phyloP scores from a whole-genome alignment of 2,797 vertebrate genomes.

The Harpagifer antarcticus region DNA sequence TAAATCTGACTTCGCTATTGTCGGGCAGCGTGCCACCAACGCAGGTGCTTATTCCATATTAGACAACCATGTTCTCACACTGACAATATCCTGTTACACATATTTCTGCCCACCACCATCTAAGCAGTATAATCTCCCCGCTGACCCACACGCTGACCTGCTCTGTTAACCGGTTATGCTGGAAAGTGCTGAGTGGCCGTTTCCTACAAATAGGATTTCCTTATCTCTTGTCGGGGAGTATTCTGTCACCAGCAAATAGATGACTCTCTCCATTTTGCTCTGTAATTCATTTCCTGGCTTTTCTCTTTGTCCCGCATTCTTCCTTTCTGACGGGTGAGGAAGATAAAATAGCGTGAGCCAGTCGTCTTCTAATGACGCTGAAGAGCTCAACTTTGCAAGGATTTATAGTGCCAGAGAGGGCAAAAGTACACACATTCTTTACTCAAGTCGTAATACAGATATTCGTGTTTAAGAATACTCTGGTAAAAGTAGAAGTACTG shows the following conservation, averaged over 20 bases:
- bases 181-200: slow-evolving; percentile 75
- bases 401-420: not conserved
- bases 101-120: slow-evolving; percentile 47
- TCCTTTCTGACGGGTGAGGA: slow-evolving; percentile 49
- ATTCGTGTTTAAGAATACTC: too few species aligned
- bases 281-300: slow-evolving; percentile 69
- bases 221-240: slow-evolving; percentile 76
- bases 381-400: slow-evolving; percentile 16
- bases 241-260: slow-evolving; percentile 68
- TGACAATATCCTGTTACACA: slow-evolving; percentile 48
- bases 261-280: slow-evolving; percentile 62
- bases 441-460: too few species aligned
- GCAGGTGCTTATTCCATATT: slow-evolving; percentile 25
- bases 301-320: slow-evolving; percentile 41
- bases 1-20: slow-evolving; percentile 21
- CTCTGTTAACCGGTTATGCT: slow-evolving; percentile 64
- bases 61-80: slow-evolving; percentile 52
- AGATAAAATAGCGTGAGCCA: slow-evolving; percentile 48
- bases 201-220: slow-evolving; percentile 81
- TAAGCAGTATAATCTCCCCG: slow-evolving; percentile 51
- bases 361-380: slow-evolving; percentile 42
- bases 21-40: not conserved
- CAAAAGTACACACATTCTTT: too few species aligned
- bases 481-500: too few species aligned
- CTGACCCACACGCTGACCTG: slow-evolving; percentile 72